Evolutionary conservation across 2,888 invertebrate genomes (phyloP).

Genomic region (Erebia aethiops): DNA sequence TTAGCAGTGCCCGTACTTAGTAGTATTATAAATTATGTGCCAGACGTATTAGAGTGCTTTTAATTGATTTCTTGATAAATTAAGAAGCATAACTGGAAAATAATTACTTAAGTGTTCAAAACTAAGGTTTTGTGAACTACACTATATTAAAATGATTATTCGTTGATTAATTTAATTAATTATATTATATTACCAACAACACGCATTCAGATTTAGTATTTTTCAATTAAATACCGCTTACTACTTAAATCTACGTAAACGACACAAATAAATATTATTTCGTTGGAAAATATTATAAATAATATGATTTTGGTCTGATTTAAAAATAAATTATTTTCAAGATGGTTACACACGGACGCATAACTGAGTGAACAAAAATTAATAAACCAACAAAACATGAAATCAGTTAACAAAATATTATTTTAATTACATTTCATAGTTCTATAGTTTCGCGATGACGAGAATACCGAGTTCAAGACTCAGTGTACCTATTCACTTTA

Average conservation of each 20-base stretch:
- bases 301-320: not conserved
- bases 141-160: too few relatives aligned
- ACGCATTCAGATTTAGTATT: constrained; percentile 10
- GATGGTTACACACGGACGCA: constrained; percentile 10
- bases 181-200: not conserved
- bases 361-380: not conserved
- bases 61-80: too few relatives aligned
- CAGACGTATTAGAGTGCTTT: too few relatives aligned
- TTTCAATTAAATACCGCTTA: not conserved
- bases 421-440: not conserved
- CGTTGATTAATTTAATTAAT: too few relatives aligned
- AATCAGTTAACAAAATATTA: not conserved
- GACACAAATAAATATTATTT: not conserved
- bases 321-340: not conserved
- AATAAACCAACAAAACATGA: not conserved
- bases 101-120: too few relatives aligned
- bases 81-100: too few relatives aligned
- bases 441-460: too few relatives aligned
- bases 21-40: too few relatives aligned
- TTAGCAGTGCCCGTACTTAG: too few relatives aligned
- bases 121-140: too few relatives aligned
- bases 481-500: too few relatives aligned
- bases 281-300: not conserved
- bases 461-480: too few relatives aligned
- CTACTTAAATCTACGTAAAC: constrained; percentile 1